These are phyloP conservation scores for Trisateles emortualis DNA, from an alignment of 2,888 invertebrate species.

Conservation along the genomic window DNA sequence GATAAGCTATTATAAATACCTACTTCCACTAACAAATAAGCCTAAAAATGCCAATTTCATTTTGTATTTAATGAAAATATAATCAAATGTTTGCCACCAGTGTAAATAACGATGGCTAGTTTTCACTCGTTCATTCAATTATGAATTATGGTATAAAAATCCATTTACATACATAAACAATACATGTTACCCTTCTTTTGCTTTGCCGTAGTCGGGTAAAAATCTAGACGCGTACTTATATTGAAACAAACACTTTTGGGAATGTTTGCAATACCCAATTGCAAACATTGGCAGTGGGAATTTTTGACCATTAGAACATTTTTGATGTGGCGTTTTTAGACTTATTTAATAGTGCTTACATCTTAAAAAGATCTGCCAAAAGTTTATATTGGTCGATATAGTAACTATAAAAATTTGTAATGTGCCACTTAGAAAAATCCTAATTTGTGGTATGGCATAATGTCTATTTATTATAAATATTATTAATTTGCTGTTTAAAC, in stretches of 20 bases:
- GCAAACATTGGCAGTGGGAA: too few species aligned
- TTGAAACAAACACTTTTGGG: too few species aligned
- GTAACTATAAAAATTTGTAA: conserved; percentile 19
- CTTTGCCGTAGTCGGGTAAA: too few species aligned
- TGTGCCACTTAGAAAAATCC: conserved; percentile 28
- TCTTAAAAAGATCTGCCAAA: conserved; percentile 23
- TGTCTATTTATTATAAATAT: conserved; percentile 15
- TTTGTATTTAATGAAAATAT: neutral
- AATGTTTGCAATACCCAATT: too few species aligned
- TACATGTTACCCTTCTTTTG: too few species aligned
- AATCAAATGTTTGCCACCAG: too few species aligned
- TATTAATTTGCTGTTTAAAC: conserved; percentile 18
- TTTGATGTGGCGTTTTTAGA: neutral
- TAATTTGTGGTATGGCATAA: conserved; percentile 46
- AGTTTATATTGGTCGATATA: conserved; percentile 19
- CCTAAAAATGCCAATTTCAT: neutral
- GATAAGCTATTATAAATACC: conserved; percentile 8
- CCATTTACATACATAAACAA: too few species aligned
- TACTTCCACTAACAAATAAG: neutral
- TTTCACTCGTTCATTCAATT: too few species aligned
- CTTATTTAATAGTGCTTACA: neutral
- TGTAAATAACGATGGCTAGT: too few species aligned
- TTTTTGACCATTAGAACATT: neutral
- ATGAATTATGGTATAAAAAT: too few species aligned
- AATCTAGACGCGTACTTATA: too few species aligned